Evolutionary conservation across 2,797 vertebrate genomes (phyloP).

Genomic region (Poecilia wingei): DNA sequence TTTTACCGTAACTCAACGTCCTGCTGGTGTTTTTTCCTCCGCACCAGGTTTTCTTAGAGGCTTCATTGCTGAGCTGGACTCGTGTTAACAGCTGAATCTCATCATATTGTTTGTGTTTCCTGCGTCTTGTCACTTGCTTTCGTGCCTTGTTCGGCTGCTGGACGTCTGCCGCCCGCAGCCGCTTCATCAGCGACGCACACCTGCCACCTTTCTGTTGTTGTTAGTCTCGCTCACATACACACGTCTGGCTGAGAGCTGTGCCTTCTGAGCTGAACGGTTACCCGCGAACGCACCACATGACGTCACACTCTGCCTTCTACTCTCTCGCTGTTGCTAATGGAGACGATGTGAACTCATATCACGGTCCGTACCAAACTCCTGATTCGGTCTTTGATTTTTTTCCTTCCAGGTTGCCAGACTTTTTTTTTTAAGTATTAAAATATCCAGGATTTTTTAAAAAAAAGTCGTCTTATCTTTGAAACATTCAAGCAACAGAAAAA

Average conservation of each 20-base stretch:
- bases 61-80: background rate
- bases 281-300: slow-evolving; percentile 18
- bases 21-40: slow-evolving; percentile 16
- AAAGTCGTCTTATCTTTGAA: background rate
- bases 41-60: background rate
- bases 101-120: slow-evolving; percentile 39
- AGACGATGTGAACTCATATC: slow-evolving; percentile 12
- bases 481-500: background rate
- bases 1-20: slow-evolving; percentile 5
- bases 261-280: slow-evolving; percentile 59
- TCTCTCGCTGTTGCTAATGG: slow-evolving; percentile 17
- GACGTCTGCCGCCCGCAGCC: slow-evolving; percentile 59
- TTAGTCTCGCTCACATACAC: slow-evolving; percentile 10
- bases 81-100: slow-evolving; percentile 5
- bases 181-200: slow-evolving; percentile 48
- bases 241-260: slow-evolving; percentile 62
- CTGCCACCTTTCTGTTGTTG: slow-evolving; percentile 41
- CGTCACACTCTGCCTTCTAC: slow-evolving; percentile 53
- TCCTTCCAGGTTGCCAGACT: background rate
- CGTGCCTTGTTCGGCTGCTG: slow-evolving; percentile 80
- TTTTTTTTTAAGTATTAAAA: background rate
- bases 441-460: background rate
- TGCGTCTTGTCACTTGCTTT: slow-evolving; percentile 51
- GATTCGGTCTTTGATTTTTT: background rate
- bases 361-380: background rate